Percentiles rank a stretch among this genome's conserved stretches.
Evolutionary conservation across 1,140 invertebrate species (phyloP).

Genomic region (Batillaria attramentaria): DNA sequence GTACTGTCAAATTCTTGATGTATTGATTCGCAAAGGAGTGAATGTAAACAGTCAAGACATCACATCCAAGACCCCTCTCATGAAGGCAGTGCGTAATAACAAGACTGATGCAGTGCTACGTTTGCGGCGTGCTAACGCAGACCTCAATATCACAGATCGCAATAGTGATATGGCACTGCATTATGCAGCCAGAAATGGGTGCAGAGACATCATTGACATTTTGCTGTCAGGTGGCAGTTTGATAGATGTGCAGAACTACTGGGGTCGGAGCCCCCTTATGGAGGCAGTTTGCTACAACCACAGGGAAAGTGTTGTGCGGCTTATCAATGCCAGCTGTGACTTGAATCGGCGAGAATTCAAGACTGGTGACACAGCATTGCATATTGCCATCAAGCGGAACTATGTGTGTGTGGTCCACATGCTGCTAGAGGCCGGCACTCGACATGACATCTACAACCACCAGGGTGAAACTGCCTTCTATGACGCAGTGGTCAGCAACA

Average conservation of each 20-base stretch:
- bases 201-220: conserved; percentile 65
- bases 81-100: conserved; percentile 71
- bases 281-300: conserved; percentile 72
- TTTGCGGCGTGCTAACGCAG: conserved; percentile 62
- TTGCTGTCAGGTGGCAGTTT: conserved; percentile 65
- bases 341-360: conserved; percentile 69
- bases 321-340: conserved; percentile 66
- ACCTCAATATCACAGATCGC: conserved; percentile 95
- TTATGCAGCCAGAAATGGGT: conserved; percentile 69
- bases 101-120: conserved; percentile 68
- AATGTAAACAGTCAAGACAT: conserved; percentile 70
- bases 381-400: conserved; percentile 74
- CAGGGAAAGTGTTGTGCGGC: conserved; percentile 63
- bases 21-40: conserved; percentile 64
- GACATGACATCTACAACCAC: conserved; percentile 70
- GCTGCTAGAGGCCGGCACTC: conserved; percentile 73
- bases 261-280: conserved; percentile 71
- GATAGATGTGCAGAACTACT: conserved; percentile 71
- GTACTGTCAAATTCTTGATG: conserved; percentile 68
- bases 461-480: conserved; percentile 69
- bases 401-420: conserved; percentile 75
- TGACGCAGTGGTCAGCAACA: conserved; percentile 68
- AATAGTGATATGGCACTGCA: conserved; percentile 96
- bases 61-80: conserved; percentile 70
- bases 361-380: conserved; percentile 72